phyloP scores from a whole-genome alignment of 2,113 vertebrate species.

The Rhynchopsitta pachyrhyncha region DNA sequence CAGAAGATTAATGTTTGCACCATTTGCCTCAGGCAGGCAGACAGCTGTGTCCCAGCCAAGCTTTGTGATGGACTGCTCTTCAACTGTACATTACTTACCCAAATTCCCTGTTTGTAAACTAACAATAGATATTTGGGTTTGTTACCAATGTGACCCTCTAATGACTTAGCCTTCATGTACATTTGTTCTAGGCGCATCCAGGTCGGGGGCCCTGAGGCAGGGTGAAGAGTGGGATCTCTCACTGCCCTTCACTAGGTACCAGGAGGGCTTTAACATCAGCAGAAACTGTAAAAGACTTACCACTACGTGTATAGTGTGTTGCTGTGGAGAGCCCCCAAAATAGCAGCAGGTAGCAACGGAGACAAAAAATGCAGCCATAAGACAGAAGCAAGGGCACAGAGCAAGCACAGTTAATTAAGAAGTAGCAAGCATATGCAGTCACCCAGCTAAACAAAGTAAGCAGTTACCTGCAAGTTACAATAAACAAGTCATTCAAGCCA shows the following conservation, averaged over 20 bases:
- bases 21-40: background rate
- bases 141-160: background rate
- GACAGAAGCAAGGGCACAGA: constrained; percentile 77
- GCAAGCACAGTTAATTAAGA: constrained; percentile 70
- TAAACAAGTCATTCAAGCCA: background rate
- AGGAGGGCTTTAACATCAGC: constrained; percentile 64
- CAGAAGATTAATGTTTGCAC: background rate
- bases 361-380: constrained; percentile 83
- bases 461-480: constrained; percentile 24
- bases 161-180: background rate
- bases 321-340: constrained; percentile 89
- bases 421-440: constrained; percentile 56
- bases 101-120: background rate
- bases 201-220: background rate
- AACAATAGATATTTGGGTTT: background rate
- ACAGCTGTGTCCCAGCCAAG: background rate
- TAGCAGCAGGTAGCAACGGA: constrained; percentile 91
- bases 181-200: background rate
- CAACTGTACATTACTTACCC: background rate
- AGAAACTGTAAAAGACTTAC: constrained; percentile 88
- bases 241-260: constrained; percentile 19
- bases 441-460: constrained; percentile 53
- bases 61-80: background rate
- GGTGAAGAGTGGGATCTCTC: background rate
- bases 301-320: constrained; percentile 99